phyloP scores from a whole-genome alignment of 1,140 invertebrate species.

The Euschistus heros region DNA sequence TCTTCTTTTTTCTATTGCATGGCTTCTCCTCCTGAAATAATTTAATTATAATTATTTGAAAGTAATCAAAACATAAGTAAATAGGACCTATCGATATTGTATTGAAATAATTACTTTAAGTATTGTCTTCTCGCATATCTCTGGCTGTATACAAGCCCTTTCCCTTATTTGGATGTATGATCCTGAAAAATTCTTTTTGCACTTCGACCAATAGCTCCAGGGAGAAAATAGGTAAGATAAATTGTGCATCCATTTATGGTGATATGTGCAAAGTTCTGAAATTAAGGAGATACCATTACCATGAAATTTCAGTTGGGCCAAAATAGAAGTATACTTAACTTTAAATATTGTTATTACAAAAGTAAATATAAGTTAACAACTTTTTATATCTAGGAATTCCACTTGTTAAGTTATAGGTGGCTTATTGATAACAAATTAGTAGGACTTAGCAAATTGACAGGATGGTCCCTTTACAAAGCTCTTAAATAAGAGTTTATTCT shows the following conservation, averaged over 20 bases:
- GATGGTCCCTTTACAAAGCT: no score
- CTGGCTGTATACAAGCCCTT: constrained; percentile 9
- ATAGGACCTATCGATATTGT: not conserved
- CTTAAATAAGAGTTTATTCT: no score
- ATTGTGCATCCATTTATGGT: not conserved
- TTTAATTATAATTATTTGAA: not conserved
- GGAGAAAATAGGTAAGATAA: not conserved
- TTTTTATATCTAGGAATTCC: not conserved
- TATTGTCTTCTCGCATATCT: constrained; percentile 12
- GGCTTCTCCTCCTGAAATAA: not conserved
- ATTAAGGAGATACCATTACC: not conserved
- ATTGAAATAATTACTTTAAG: constrained; percentile 13
- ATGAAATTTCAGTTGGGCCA: no score
- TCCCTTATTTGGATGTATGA: constrained; percentile 7
- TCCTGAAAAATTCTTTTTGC: not conserved
- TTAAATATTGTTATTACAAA: not conserved
- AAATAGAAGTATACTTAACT: not conserved
- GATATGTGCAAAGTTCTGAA: not conserved
- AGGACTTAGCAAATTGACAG: no score
- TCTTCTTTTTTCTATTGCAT: constrained; percentile 4
- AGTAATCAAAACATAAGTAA: not conserved
- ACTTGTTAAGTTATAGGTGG: not conserved
- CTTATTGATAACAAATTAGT: no score
- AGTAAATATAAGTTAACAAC: not conserved
- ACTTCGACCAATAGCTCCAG: not conserved